Percentiles rank a stretch among this genome's conserved stretches.
Conservation (phyloP, 2,113 vertebrate genomes). For the Pollimyrus isidori region DNA sequence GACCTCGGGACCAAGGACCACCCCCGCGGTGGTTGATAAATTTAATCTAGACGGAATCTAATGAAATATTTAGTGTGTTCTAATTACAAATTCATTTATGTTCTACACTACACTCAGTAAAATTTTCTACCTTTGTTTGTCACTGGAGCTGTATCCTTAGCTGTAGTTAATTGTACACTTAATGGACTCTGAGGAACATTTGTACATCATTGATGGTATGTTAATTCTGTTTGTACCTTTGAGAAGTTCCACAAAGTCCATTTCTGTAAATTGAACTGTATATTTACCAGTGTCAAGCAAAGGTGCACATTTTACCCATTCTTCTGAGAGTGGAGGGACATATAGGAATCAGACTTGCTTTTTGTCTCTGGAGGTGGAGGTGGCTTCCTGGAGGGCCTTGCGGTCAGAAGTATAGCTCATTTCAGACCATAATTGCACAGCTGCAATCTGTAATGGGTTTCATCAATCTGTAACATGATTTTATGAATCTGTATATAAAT, state of each 20-base stretch:
- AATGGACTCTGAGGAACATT: too few species aligned
- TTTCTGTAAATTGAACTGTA: too few species aligned
- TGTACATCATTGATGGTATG: too few species aligned
- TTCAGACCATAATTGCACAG: not conserved
- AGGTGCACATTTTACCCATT: too few species aligned
- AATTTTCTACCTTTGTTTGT: too few species aligned
- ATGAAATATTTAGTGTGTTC: not conserved
- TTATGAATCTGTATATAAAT: not conserved
- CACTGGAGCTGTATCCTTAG: too few species aligned
- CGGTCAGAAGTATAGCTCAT: not conserved
- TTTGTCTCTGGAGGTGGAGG: not conserved
- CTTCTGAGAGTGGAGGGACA: not conserved
- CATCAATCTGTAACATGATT: not conserved
- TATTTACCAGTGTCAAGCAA: too few species aligned
- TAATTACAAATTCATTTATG: not conserved
- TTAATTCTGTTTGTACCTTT: too few species aligned
- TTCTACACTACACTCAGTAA: not conserved
- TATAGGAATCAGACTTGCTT: not conserved
- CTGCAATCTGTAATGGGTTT: not conserved
- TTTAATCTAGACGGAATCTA: not conserved
- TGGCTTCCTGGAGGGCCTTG: not conserved
- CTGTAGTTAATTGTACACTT: too few species aligned
- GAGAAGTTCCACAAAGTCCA: too few species aligned
- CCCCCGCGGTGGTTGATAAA: not conserved
- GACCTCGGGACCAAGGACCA: not conserved